A percentile compares a stretch with the other conserved stretches of the same genome.
Conservation (phyloP, 2,113 vertebrate genomes). For the Corythornis vintsioides region DNA sequence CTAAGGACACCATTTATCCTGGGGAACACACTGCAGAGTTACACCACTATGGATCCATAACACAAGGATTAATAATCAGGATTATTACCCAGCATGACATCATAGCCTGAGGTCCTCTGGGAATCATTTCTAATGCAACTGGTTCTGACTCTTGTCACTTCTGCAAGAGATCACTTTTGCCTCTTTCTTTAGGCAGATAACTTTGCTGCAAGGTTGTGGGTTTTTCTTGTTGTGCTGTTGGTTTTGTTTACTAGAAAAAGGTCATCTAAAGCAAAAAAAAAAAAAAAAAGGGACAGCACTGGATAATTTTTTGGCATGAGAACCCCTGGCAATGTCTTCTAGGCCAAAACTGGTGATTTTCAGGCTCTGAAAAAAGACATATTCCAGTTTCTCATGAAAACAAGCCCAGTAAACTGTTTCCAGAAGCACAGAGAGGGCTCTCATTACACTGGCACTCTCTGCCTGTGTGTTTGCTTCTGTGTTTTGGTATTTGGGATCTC, state of each 20-base stretch:
- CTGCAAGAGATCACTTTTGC: neutral
- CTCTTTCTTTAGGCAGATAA: neutral
- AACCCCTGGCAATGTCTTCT: neutral
- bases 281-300: neutral
- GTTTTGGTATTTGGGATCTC: neutral
- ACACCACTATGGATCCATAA: fast-evolving
- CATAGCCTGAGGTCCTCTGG: neutral
- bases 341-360: neutral
- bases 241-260: neutral
- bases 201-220: neutral
- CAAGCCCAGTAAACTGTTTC: neutral
- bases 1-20: neutral
- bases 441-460: neutral
- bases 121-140: neutral
- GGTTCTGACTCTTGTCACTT: neutral
- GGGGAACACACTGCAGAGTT: neutral
- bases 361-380: neutral
- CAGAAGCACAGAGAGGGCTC: neutral
- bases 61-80: neutral
- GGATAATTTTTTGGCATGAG: neutral
- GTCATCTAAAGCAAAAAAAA: neutral
- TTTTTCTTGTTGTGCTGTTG: neutral
- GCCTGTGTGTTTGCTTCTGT: neutral
- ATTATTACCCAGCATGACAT: neutral
- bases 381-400: neutral